Evolutionary conservation across 2,797 vertebrate genomes (phyloP).

Genomic region (Morus bassanus): DNA sequence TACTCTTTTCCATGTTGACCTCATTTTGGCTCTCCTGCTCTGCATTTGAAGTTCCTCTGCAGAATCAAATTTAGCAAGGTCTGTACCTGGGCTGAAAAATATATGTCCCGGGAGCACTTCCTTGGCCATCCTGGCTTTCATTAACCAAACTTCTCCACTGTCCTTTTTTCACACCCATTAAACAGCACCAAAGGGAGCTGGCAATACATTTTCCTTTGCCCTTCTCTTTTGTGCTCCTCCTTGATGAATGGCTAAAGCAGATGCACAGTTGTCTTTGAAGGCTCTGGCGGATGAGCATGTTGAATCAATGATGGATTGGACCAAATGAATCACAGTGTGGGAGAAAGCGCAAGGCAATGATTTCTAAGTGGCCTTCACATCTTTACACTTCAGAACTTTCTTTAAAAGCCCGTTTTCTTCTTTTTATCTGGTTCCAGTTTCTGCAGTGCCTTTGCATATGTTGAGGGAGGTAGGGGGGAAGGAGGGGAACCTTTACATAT

Average conservation of each 20-base stretch:
- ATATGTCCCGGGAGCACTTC: not conserved
- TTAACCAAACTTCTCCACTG: conserved; percentile 83
- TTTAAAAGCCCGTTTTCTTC: conserved; percentile 72
- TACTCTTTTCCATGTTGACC: not conserved
- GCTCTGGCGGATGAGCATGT: conserved; percentile 87
- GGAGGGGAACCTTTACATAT: conserved; percentile 73
- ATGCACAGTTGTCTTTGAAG: conserved; percentile 94
- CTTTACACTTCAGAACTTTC: conserved; percentile 75
- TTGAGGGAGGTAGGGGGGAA: conserved; percentile 69
- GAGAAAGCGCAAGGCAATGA: conserved; percentile 53
- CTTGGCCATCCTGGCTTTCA: conserved; percentile 55
- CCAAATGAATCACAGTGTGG: conserved; percentile 78
- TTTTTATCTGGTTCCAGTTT: conserved; percentile 85
- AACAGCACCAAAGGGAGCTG: conserved; percentile 79
- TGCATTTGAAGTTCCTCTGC: conserved; percentile 27
- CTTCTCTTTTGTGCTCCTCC: conserved; percentile 83
- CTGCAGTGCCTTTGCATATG: conserved; percentile 76
- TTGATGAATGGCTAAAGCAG: conserved; percentile 92
- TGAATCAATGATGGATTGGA: conserved; percentile 85
- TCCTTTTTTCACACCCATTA: conserved; percentile 84
- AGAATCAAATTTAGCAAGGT: conserved; percentile 21
- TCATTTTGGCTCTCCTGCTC: not conserved
- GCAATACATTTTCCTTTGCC: conserved; percentile 83
- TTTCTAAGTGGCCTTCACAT: conserved; percentile 71
- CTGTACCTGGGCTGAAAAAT: conserved; percentile 41